Evolutionary conservation across 2,888 invertebrate genomes (phyloP), one percentile per base, ranked within the genome.

Genomic region (Hyles lineata): DNA sequence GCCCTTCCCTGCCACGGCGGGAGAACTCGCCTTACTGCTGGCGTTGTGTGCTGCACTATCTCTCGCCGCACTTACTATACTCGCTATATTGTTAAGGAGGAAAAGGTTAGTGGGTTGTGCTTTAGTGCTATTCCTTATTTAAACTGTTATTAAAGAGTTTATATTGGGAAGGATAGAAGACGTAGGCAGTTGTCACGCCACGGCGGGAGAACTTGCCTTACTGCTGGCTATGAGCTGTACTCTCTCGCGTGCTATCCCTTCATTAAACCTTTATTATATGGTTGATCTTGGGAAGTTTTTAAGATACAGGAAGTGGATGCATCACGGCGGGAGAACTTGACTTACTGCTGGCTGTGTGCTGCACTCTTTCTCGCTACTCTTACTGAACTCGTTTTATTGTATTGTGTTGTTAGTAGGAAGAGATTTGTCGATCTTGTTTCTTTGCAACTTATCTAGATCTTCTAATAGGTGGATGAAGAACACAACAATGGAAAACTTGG

Each of bases 61-160:
- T 11, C 92, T 96, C 52, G 93, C 95, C 55, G 95, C 96, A 3
- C 86, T 95, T 9, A 95, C 96, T 4, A 92, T 95, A 80, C 91
- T 96, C 62, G 95, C 95, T 72, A 96, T 96, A 81, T 87, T 95
- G 52, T 85, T 96, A 61, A 95, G 96, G 60, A 85, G 93, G 59
- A 93, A 95, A 82, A 91, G 95, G 95, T 95, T 73, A 82, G 85
- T 73, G 25, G 32, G 43, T 15, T 8, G 1, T 61, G 25, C 29
- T 35, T 2, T 25, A 70, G 29, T 25, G 50, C 5, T 70, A 21
- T 59, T 21, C 11, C 7, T 59, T 21, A 2, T 11, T 59, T 9
- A 9, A n/a, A n/a, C 11, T 1, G 11, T 43, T 43, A 43, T 15
- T 43, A 43, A 3, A 15, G 2, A 9, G 2, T 29, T 29, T 3